Evolutionary conservation across 2,113 vertebrate species (phyloP), one percentile per base, ranked within the genome.

Genomic region (Lipophrys pholis): DNA sequence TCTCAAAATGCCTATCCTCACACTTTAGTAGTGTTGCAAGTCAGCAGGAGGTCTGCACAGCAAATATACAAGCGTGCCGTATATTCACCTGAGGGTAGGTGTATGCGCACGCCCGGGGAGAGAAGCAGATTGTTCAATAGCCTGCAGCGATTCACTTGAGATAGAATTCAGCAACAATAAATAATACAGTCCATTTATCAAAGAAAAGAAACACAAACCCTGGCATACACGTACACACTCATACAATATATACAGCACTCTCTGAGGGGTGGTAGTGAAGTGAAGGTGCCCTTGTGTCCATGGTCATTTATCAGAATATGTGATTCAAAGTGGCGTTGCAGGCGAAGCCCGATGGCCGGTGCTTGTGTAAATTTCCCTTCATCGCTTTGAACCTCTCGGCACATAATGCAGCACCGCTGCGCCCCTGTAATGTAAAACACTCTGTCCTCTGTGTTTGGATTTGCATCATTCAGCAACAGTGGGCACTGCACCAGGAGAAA

Each of bases 111-210:
- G 14, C 10, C 67, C 30, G 52, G 17, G 43, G 76, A 50, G 14
- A 78, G 14, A 60, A 68, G 52, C 21, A 17, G 69, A 71, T 75
- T 57, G 58, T 59, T 86, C 73, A 69, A 71, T 60, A 60, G 50
- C 52, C 76, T 55, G 70, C 58, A 84, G 78, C 76, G 74, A 81
- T 80, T 72, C 83, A 85, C 82, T 81, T 77, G 63, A 90, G 85
- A 90, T 91, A 80, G 75, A 88, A 87, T 82, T 89, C 85, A 89
- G 89, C 78, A 85, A 60, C 66, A 62, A 50, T 71, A 64, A 84
- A 90, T 80, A 87, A 82, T 63, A 81, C 71, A 78, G 62, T 72
- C 83, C 83, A 92, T 91, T 87, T 76, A 87, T 90, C 86, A 90
- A 62, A 73, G 67, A 66, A 49, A 66, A 73, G 21, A 68, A 83